Base-by-base conservation (phyloP, 2,888 invertebrate genomes). In the Chalcosyrphus nemorum region DNA sequence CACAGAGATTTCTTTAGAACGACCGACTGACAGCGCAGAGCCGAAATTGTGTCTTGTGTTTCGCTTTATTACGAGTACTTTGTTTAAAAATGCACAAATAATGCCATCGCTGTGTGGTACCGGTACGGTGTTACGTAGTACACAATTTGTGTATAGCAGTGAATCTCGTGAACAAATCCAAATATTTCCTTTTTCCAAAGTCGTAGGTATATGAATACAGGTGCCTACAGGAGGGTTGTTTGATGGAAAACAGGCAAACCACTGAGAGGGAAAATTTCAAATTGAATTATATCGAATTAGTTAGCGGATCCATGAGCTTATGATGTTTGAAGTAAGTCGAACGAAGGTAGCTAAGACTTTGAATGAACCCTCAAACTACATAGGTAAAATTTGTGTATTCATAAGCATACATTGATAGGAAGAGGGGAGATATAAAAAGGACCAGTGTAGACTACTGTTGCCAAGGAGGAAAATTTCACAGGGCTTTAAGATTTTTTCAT, bases 71-170 rank as follows among this genome's bases (percentile, higher is more conserved):
- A 68, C 74, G 59, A 61, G 68, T 38, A 59, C 74, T 81, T 81
- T 81, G 80, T 75, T 81, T 38, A 75, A 81, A 81, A 81, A 81
- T 74, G 66, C 80, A 81, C 75, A 81, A 81, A 68, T 75, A 68
- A 75, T 61, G 45, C 56, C 56, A 54, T 54, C 47, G 24, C 29
- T 38, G 56, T 63, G 54, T 47, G 19, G 13, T 17, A 45, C 35
- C 38, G 19, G 13, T 17, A 45, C 35, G 77, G 47, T 56, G 11
- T n/a, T 19, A 32, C 54, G 54, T 19, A n/a, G n/a, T n/a, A n/a
- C n/a, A n/a, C 24, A 13, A 54, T 21, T 45, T 71, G 47, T 47
- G 19, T 19, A 9, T 2, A 15, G 15, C 17, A 57, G 35, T 65
- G 27, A 54, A 56, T 57, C 43, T 50, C 50, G 41, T 32, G 9